Evolutionary conservation across 2,888 invertebrate genomes (phyloP).

Genomic region (Apotomis turbidana): DNA sequence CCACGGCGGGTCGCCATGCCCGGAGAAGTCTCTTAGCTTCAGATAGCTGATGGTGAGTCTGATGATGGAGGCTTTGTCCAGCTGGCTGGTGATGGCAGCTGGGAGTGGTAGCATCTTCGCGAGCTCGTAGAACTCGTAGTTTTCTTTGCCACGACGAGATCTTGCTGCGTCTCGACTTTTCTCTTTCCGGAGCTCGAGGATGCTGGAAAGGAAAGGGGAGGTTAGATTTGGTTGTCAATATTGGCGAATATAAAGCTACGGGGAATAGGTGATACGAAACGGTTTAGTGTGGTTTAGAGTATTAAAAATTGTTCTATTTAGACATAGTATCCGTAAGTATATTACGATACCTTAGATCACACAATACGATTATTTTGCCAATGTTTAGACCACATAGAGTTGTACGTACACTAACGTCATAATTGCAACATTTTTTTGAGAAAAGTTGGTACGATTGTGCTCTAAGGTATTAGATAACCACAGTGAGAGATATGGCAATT

Average conservation of each 20-base stretch:
- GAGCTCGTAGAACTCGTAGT: conserved; percentile 98
- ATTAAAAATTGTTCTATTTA: too few relatives aligned
- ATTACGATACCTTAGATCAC: too few relatives aligned
- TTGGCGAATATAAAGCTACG: background rate
- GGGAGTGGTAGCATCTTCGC: conserved; percentile 97
- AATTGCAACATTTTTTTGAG: too few relatives aligned
- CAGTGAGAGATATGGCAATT: too few relatives aligned
- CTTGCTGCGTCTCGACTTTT: conserved; percentile 97
- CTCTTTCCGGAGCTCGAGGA: conserved; percentile 96
- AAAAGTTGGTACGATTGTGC: too few relatives aligned
- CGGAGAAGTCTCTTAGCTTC: conserved; percentile 96
- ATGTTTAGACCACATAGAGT: too few relatives aligned
- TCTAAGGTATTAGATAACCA: too few relatives aligned
- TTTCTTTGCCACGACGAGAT: conserved; percentile 96
- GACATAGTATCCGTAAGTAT: too few relatives aligned
- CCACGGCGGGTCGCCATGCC: conserved; percentile 98
- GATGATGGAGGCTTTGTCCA: conserved; percentile 98
- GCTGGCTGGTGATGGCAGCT: conserved; percentile 95
- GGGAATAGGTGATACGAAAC: background rate
- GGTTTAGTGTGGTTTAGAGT: too few relatives aligned
- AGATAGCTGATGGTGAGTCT: conserved; percentile 98
- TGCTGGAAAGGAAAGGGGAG: conserved; percentile 85
- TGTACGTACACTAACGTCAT: too few relatives aligned
- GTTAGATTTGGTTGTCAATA: conserved; percentile 51
- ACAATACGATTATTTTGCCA: too few relatives aligned